phyloP scores from a whole-genome alignment of 2,113 vertebrate species.

The Oncorhynchus kisutch region DNA sequence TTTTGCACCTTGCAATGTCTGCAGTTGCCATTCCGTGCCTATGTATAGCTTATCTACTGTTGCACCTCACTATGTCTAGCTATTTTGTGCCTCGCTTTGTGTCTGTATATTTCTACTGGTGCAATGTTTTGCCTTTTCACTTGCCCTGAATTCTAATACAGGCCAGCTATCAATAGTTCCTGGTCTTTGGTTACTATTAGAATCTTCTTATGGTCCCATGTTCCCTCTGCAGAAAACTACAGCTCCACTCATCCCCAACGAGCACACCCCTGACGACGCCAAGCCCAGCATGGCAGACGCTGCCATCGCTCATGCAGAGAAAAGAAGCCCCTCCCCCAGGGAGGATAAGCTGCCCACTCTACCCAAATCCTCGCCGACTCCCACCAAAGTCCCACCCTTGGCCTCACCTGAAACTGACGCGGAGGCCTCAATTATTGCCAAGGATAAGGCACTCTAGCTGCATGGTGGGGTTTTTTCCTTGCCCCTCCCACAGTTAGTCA shows the following conservation, averaged over 20 bases:
- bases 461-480: neutral
- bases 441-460: slow-evolving; percentile 69
- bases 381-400: slow-evolving; percentile 45
- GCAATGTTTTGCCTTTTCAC: neutral
- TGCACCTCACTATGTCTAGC: too few relatives aligned
- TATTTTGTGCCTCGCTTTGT: neutral
- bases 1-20: neutral
- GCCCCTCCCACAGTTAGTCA: slow-evolving; percentile 2
- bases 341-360: slow-evolving; percentile 47
- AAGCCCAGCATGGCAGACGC: slow-evolving; percentile 58
- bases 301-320: slow-evolving; percentile 24
- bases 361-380: neutral
- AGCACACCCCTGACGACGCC: slow-evolving; percentile 72
- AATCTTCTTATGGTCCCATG: neutral
- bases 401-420: slow-evolving; percentile 63
- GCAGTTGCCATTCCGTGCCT: too few relatives aligned
- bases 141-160: slow-evolving; percentile 11
- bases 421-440: slow-evolving; percentile 48
- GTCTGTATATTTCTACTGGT: neutral
- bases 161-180: neutral
- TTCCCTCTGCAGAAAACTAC: slow-evolving; percentile 71
- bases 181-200: neutral
- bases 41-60: too few relatives aligned
- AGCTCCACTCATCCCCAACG: slow-evolving; percentile 74
- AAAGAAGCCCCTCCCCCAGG: slow-evolving; percentile 41